A percentile compares a stretch with the other conserved stretches of the same genome.
Evolutionary conservation across 1,140 invertebrate genomes (phyloP).

Genomic region (Fopius arisanus): DNA sequence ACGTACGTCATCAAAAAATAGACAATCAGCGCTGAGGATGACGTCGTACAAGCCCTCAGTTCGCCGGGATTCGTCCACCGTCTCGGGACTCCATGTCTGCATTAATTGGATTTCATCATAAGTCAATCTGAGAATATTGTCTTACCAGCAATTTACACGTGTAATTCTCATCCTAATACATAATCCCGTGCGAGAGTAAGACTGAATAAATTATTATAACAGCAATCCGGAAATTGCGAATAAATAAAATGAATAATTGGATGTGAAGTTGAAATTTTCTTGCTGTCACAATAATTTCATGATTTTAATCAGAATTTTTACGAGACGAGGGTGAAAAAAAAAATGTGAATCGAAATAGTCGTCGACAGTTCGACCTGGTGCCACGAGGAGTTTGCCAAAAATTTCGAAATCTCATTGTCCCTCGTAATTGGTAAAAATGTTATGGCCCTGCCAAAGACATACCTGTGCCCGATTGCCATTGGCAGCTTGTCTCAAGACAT

Average conservation of each 20-base stretch:
- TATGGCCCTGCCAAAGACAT: constrained; percentile 18
- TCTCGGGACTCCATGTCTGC: constrained; percentile 46
- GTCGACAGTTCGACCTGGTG: background rate
- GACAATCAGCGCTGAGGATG: constrained; percentile 80
- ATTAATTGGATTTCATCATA: background rate
- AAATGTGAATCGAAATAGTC: too few relatives aligned
- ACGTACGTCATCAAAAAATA: constrained; percentile 84
- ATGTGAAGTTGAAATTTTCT: too few relatives aligned
- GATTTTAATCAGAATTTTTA: too few relatives aligned
- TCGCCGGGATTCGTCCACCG: constrained; percentile 39
- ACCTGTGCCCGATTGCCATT: constrained; percentile 52
- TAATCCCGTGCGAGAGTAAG: too few relatives aligned
- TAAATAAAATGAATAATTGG: too few relatives aligned
- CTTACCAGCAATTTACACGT: background rate
- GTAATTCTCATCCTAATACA: background rate
- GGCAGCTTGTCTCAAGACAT: constrained; percentile 44
- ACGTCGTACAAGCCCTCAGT: constrained; percentile 69
- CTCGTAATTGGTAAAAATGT: background rate
- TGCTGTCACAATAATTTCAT: too few relatives aligned
- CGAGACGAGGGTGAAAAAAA: too few relatives aligned
- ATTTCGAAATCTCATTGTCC: background rate
- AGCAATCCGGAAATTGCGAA: too few relatives aligned
- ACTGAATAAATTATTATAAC: too few relatives aligned
- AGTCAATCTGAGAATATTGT: background rate
- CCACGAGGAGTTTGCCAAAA: background rate